Evolutionary conservation across 2,113 vertebrate species (phyloP).

Genomic region (Vidua macroura): DNA sequence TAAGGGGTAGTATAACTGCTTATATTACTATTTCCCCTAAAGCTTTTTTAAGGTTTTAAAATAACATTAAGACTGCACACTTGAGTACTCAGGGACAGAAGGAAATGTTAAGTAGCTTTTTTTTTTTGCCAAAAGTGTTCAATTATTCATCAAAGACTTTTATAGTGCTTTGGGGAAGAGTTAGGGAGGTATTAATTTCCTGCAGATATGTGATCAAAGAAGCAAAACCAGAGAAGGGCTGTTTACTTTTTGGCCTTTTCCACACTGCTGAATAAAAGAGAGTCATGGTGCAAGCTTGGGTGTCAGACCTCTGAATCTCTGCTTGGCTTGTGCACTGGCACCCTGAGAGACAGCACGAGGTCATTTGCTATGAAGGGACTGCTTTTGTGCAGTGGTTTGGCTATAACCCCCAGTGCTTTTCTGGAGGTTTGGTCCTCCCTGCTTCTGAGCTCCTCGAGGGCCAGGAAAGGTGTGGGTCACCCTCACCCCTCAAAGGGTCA

Average conservation of each 20-base stretch:
- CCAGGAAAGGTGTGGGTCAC: neutral
- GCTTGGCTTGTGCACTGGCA: neutral
- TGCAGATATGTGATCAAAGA: neutral
- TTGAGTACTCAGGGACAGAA: neutral
- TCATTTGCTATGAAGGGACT: neutral
- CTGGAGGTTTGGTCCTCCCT: neutral
- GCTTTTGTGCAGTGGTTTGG: neutral
- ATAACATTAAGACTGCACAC: neutral
- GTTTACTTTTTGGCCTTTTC: neutral
- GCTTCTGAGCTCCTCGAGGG: fast-evolving
- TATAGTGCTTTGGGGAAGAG: neutral
- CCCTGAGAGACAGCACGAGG: neutral
- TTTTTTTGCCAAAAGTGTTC: neutral
- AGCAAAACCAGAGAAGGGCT: neutral
- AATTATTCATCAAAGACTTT: neutral
- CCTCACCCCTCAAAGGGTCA: neutral
- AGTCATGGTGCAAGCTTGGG: neutral
- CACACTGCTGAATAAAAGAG: neutral
- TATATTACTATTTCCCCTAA: neutral
- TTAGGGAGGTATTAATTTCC: neutral
- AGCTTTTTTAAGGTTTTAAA: neutral
- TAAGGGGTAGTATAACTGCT: neutral
- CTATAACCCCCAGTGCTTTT: no score
- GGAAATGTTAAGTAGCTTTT: neutral
- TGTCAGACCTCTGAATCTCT: neutral